Evolutionary conservation across 2,888 invertebrate genomes (phyloP).

Genomic region (Megalurothrips usitatus): DNA sequence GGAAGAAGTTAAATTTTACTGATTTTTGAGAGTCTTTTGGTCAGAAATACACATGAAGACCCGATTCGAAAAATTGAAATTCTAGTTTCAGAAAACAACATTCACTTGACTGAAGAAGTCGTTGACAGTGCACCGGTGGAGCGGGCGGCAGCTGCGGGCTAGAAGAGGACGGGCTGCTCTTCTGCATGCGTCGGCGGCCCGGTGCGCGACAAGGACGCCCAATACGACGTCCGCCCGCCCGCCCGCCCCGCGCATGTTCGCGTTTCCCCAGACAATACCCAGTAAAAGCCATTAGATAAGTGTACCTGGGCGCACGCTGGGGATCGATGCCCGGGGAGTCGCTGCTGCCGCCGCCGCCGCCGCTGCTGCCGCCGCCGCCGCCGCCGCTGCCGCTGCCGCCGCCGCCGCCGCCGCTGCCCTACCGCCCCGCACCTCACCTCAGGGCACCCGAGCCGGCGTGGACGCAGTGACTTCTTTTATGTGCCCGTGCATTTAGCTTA

Average conservation of each 20-base stretch:
- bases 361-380: neutral
- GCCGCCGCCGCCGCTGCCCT: neutral
- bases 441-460: too few relatives aligned
- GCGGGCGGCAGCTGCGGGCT: neutral
- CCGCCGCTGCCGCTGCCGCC: neutral
- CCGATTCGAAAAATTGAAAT: too few relatives aligned
- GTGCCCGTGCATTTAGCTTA: neutral
- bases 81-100: too few relatives aligned
- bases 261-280: constrained; percentile 23
- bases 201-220: neutral
- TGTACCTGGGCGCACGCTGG: neutral
- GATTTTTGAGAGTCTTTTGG: too few relatives aligned
- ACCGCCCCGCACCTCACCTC: neutral
- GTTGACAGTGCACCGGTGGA: too few relatives aligned
- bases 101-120: too few relatives aligned
- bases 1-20: too few relatives aligned
- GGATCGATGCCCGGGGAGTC: neutral
- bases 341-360: neutral
- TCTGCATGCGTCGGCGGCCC: neutral
- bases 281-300: constrained; percentile 26
- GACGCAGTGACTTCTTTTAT: constrained; percentile 18
- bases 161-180: too few relatives aligned
- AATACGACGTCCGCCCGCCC: neutral
- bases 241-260: neutral
- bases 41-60: too few relatives aligned